Conservation (phyloP, 1,140 invertebrate species). For the Rhyzopertha dominica region DNA sequence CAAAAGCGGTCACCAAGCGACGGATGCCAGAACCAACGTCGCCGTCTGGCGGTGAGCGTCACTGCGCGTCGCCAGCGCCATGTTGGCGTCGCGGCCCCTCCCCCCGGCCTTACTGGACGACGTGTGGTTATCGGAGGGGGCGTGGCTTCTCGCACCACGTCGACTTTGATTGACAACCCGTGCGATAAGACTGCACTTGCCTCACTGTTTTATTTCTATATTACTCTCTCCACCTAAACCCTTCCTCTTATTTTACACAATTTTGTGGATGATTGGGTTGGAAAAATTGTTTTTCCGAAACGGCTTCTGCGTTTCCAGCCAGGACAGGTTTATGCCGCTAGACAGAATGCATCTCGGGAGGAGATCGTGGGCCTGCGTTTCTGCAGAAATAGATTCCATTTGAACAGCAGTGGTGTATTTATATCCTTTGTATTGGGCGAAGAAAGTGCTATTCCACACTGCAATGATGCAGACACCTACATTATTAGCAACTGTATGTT, state of each 20-base stretch:
- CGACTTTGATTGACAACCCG: slow-evolving; percentile 37
- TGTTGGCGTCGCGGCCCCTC: slow-evolving; percentile 35
- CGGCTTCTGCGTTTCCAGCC: no score
- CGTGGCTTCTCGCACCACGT: slow-evolving; percentile 24
- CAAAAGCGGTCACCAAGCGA: no score
- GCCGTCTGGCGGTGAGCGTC: slow-evolving; percentile 17
- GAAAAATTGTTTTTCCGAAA: slow-evolving; percentile 16
- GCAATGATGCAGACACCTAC: no score
- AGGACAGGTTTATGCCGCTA: no score
- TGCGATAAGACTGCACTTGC: slow-evolving; percentile 34
- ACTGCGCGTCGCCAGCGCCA: slow-evolving; percentile 27
- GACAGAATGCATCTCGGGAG: no score
- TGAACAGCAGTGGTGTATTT: no score
- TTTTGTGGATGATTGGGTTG: slow-evolving; percentile 19
- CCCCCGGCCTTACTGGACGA: slow-evolving; percentile 27
- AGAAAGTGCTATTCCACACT: no score
- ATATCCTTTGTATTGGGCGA: no score
- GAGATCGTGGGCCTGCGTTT: no score
- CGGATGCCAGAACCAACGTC: no score
- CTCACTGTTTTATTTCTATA: slow-evolving; percentile 31
- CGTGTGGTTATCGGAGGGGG: slow-evolving; percentile 32
- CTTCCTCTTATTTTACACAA: slow-evolving; percentile 21
- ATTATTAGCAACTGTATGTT: no score
- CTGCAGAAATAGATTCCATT: no score
- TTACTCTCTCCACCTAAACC: slow-evolving; percentile 1